Evolutionary conservation across 2,113 vertebrate genomes (phyloP).

Genomic region (Datnioides undecimradiatus): DNA sequence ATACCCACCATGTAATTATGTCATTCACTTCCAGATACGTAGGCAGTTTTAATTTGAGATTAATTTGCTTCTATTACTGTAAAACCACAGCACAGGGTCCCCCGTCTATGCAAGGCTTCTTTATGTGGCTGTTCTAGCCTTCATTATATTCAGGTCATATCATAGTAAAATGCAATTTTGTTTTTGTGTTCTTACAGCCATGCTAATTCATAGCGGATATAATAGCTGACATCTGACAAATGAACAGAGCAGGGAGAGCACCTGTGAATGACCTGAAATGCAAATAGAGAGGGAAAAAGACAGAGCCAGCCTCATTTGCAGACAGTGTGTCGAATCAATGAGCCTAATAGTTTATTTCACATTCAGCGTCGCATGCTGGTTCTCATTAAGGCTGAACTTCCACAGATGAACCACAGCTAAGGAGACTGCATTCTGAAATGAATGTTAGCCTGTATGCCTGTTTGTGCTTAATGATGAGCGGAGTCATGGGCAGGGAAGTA

Average conservation of each 20-base stretch:
- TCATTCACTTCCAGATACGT: not conserved
- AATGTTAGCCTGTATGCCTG: not conserved
- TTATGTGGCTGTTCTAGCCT: not conserved
- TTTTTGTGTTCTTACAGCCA: not conserved
- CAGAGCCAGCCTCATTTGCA: not conserved
- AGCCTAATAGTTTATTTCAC: not conserved
- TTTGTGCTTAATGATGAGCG: not conserved
- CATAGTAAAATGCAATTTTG: not conserved
- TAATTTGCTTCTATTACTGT: not conserved
- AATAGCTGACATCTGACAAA: constrained; percentile 8
- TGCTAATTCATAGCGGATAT: not conserved
- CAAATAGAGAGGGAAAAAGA: constrained; percentile 30
- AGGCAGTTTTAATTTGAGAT: not conserved
- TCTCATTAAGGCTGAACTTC: not conserved
- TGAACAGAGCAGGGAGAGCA: not conserved
- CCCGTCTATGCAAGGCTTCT: too few relatives aligned
- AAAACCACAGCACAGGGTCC: not conserved
- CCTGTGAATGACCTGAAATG: constrained; percentile 14
- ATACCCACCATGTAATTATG: not conserved
- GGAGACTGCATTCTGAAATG: not conserved
- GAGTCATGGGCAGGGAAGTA: not conserved
- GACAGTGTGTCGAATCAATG: not conserved
- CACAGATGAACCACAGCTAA: not conserved
- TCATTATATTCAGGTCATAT: not conserved
- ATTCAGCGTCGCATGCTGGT: not conserved